These are phyloP conservation scores for Cerceris rybyensis DNA, from an alignment of 2,888 invertebrate species.

Conservation along the genomic window DNA sequence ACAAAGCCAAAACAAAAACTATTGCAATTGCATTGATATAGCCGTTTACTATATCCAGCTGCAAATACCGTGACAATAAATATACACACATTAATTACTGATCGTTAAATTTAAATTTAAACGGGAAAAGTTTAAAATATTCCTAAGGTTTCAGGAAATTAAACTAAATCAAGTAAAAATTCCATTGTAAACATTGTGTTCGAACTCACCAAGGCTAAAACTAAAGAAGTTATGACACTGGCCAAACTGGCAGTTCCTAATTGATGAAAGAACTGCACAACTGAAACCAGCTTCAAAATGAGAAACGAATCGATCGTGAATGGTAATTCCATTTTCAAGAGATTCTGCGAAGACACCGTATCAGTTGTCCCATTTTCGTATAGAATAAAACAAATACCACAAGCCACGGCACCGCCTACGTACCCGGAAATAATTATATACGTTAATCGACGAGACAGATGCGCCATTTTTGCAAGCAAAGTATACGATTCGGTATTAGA, in stretches of 20 bases:
- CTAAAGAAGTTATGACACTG: constrained; percentile 26
- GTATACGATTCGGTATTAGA: constrained; percentile 22
- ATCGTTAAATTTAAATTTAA: background rate
- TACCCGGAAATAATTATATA: constrained; percentile 14
- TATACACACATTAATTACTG: background rate
- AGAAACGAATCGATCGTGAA: constrained; percentile 26
- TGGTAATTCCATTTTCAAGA: constrained; percentile 49
- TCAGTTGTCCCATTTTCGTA: background rate
- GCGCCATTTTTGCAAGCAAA: constrained; percentile 22
- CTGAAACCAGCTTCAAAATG: constrained; percentile 28
- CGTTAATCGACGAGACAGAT: constrained; percentile 27
- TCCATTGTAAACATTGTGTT: background rate
- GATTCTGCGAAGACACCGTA: constrained; percentile 7
- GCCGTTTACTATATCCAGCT: background rate
- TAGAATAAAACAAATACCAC: constrained; percentile 8
- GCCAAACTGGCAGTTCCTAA: constrained; percentile 18
- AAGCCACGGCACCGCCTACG: constrained; percentile 1
- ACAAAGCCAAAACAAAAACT: too few relatives aligned
- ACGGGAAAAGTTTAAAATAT: background rate
- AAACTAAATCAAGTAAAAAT: background rate
- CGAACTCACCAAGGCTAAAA: constrained; percentile 44
- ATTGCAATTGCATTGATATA: too few relatives aligned
- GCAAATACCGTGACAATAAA: background rate
- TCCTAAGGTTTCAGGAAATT: background rate
- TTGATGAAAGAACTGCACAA: constrained; percentile 40